Conservation (phyloP, 2,888 invertebrate species). For the Noctua fimbriata region DNA sequence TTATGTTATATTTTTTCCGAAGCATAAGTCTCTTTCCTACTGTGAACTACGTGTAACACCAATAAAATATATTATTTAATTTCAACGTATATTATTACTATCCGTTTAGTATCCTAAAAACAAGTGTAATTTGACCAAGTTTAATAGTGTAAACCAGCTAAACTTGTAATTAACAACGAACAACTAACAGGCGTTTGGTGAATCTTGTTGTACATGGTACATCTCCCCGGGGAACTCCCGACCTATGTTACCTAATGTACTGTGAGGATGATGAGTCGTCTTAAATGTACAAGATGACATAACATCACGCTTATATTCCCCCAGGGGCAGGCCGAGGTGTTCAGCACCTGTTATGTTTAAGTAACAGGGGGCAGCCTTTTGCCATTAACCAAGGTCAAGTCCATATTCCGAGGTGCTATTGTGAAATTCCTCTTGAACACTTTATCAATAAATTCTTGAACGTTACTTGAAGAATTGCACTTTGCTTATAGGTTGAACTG, state of each 20-base stretch:
- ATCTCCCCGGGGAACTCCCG: constrained; percentile 34
- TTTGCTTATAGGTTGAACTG: neutral
- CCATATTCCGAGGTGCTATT: neutral
- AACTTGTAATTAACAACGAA: constrained; percentile 58
- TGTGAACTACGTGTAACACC: neutral
- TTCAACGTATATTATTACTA: neutral
- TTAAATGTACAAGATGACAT: constrained; percentile 12
- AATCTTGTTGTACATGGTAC: constrained; percentile 55
- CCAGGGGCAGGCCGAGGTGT: neutral
- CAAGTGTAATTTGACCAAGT: constrained; percentile 18
- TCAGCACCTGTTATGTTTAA: neutral
- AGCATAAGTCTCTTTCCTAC: neutral
- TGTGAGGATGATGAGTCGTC: constrained; percentile 44
- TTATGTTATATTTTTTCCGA: neutral
- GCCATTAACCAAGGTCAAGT: neutral
- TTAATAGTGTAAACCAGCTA: constrained; percentile 29
- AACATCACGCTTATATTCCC: neutral
- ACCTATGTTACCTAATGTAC: constrained; percentile 27
- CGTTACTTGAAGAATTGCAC: neutral
- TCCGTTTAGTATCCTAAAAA: neutral
- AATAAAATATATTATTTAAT: neutral
- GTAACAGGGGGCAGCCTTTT: no score
- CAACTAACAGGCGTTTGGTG: constrained; percentile 36
- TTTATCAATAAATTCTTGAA: neutral
- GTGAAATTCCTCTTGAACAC: neutral